Conservation (phyloP, 2,797 vertebrate species). For the Hafferia zeledoni region DNA sequence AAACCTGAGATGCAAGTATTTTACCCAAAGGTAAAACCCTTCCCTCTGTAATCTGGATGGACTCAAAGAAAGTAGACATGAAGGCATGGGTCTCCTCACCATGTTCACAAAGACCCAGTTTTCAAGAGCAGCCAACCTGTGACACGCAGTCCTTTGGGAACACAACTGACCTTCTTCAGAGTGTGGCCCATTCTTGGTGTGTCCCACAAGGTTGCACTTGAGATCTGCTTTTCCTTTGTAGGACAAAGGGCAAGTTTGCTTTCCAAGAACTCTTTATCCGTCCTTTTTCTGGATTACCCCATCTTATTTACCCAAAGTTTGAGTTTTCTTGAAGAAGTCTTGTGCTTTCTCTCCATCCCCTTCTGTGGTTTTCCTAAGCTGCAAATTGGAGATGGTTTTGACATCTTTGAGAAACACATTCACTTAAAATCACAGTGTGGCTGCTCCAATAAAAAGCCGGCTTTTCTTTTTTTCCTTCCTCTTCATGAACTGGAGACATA, state of each 20-base stretch:
- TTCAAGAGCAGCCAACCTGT: not conserved
- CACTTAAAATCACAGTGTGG: not conserved
- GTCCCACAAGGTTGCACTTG: not conserved
- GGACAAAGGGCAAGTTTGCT: not conserved
- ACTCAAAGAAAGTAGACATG: not conserved
- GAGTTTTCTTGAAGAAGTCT: not conserved
- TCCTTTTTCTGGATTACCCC: not conserved
- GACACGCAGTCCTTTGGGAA: not conserved
- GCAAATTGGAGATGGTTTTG: not conserved
- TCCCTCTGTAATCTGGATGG: not conserved
- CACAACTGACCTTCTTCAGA: not conserved
- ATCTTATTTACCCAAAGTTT: not conserved
- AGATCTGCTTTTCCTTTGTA: not conserved
- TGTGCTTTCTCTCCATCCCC: not conserved
- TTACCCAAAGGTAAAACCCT: not conserved
- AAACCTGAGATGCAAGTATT: not conserved
- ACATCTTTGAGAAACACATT: not conserved
- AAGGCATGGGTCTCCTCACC: not conserved
- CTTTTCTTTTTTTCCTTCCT: not conserved
- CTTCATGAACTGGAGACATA: not conserved
- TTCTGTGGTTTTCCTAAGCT: not conserved
- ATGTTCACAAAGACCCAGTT: rapidly evolving
- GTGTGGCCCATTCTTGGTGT: not conserved
- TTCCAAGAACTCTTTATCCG: not conserved
- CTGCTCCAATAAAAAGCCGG: not conserved